A percentile compares a stretch with the other conserved stretches of the same genome.
Evolutionary conservation across 2,797 vertebrate genomes (phyloP).

Genomic region (Hyperoplus lanceolatus): DNA sequence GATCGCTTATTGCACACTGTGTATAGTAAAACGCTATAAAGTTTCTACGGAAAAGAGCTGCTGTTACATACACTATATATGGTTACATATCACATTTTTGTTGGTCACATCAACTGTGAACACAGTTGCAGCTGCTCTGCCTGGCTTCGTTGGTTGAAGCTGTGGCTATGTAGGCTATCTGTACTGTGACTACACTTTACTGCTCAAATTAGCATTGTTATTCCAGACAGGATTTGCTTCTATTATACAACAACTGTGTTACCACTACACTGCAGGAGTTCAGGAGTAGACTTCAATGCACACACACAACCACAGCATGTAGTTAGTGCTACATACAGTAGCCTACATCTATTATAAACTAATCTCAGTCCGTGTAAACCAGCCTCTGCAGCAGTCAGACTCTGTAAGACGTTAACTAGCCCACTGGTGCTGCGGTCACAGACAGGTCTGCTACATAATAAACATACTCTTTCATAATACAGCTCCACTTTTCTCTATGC

Average conservation of each 20-base stretch:
- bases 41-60: not conserved
- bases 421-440: too few species aligned
- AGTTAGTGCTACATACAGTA: not conserved
- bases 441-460: too few species aligned
- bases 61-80: not conserved
- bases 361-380: not conserved
- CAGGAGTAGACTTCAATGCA: not conserved
- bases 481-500: not conserved
- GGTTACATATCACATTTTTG: not conserved
- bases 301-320: not conserved
- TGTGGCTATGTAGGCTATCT: not conserved
- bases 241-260: not conserved
- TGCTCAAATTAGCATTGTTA: not conserved
- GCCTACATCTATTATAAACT: not conserved
- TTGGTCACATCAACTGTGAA: not conserved
- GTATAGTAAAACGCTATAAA: not conserved
- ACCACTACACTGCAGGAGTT: not conserved
- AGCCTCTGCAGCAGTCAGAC: not conserved
- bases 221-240: not conserved
- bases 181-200: not conserved
- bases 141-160: not conserved
- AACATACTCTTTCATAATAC: not conserved
- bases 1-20: not conserved
- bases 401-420: too few species aligned
- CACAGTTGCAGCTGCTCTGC: slow-evolving; percentile 3